Base-by-base conservation (phyloP, 2,888 invertebrate species). In the Acheta domesticus region DNA sequence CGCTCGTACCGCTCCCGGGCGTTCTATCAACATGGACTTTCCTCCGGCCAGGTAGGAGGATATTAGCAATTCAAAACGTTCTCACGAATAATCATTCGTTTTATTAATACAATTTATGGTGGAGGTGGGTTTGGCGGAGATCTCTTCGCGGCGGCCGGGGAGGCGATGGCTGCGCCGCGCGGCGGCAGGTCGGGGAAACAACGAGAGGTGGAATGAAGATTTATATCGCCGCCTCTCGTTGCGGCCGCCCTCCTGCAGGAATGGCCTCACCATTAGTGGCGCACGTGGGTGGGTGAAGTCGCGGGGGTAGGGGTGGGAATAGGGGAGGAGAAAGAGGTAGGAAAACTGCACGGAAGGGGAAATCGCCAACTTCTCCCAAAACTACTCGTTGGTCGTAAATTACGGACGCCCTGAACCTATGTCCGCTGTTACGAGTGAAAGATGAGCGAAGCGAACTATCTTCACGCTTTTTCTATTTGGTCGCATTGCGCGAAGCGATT, bases 51-150 rank as follows among this genome's bases (percentile, higher is more conserved):
- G 62, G 62, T 62, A 62, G 62, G 36, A 36, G 36, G 62, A 62
- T 62, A 62, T 62, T 62, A 62, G 62, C 62, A 62, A 62, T 62
- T 62, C 62, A 62, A 62, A 62, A 62, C 62, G 62, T 62, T 62
- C 62, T 19, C 62, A 0, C 16, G 62, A 62, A 62, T 62, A 62
- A 62, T 62, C 62, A 62, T 62, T 62, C 62, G 62, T 62, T 62
- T 62, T 62, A 62, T 62, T 62, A 62, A 62, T 62, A 62, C 62
- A 62, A 62, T 62, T 62, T 62, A 62, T 62, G 62, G 62, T 8
- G 8, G 62, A 62, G 62, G 62, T 8, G 62, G 62, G 62, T 12
- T 36, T 62, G 62, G 62, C 62, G 62, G 16, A 16, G 62, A n/a
- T 14, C n/a, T 62, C 16, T 16, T 14, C 62, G 62, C 62, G 62